Conservation (phyloP, 2,113 vertebrate species). For the Panthera leo region DNA sequence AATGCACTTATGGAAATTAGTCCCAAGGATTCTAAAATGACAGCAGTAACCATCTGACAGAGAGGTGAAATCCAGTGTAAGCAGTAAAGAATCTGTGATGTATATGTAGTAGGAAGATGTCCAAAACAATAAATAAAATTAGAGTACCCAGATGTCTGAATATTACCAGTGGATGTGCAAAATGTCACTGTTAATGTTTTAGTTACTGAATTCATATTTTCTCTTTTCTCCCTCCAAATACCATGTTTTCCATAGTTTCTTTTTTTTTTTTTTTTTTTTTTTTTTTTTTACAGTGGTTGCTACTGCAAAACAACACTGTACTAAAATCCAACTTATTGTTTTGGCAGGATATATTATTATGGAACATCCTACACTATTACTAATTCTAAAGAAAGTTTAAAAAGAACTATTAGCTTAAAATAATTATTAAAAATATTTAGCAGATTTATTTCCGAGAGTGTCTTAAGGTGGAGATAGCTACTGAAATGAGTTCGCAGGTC, state of each 20-base stretch:
- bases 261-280: background rate
- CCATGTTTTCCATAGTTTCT: background rate
- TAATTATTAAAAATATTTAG: background rate
- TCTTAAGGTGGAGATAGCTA: background rate
- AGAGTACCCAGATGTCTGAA: background rate
- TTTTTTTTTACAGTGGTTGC: background rate
- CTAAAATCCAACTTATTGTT: background rate
- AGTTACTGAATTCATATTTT: background rate
- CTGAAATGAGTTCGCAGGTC: background rate
- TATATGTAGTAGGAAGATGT: background rate
- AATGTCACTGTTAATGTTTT: background rate
- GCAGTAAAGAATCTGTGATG: background rate
- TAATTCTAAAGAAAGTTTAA: background rate
- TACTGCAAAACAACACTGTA: background rate
- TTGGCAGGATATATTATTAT: background rate
- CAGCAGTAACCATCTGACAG: background rate
- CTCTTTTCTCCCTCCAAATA: background rate
- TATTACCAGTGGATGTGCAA: background rate
- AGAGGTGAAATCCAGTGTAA: background rate
- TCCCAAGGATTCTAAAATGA: background rate
- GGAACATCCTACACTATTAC: background rate
- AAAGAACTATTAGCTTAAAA: background rate
- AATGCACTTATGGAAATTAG: background rate
- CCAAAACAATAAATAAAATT: conserved; percentile 36
- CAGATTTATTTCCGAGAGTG: background rate